A percentile compares a stretch with the other conserved stretches of the same genome.
Conservation (phyloP, 2,113 vertebrate species). For the Syngnathus scovelli region DNA sequence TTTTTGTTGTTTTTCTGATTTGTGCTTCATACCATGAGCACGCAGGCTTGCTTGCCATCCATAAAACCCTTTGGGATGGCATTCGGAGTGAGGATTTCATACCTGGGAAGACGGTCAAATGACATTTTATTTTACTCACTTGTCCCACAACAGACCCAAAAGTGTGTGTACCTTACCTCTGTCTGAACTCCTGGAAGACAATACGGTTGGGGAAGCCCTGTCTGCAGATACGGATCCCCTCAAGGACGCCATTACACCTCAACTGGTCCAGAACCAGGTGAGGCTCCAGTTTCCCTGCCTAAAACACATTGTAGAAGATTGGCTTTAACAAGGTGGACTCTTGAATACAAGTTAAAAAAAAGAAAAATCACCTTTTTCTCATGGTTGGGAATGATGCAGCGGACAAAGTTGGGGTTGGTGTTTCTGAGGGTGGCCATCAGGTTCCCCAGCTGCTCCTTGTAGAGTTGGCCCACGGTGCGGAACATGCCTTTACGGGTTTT, state of each 20-base stretch:
- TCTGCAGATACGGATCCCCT: conserved; percentile 95
- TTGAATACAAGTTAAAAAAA: not conserved
- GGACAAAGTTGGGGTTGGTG: conserved; percentile 97
- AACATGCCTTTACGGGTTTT: conserved; percentile 98
- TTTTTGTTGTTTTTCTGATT: not conserved
- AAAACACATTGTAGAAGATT: not conserved
- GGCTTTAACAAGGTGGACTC: not conserved
- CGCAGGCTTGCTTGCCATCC: conserved; percentile 95
- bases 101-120: conserved; percentile 65
- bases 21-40: conserved; percentile 82
- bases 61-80: conserved; percentile 97
- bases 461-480: conserved; percentile 93
- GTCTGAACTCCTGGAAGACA: conserved; percentile 98
- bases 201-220: conserved; percentile 96
- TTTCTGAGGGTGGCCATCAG: conserved; percentile 94
- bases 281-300: conserved; percentile 92
- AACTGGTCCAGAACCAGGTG: conserved; percentile 94
- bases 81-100: conserved; percentile 96
- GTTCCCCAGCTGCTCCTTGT: conserved; percentile 94
- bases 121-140: not conserved
- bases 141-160: not conserved
- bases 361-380: conserved; percentile 97
- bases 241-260: conserved; percentile 91
- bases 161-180: conserved; percentile 62
- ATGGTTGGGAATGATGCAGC: conserved; percentile 98